Base-by-base conservation (phyloP, 2,797 vertebrate species). In the Labroides dimidiatus region DNA sequence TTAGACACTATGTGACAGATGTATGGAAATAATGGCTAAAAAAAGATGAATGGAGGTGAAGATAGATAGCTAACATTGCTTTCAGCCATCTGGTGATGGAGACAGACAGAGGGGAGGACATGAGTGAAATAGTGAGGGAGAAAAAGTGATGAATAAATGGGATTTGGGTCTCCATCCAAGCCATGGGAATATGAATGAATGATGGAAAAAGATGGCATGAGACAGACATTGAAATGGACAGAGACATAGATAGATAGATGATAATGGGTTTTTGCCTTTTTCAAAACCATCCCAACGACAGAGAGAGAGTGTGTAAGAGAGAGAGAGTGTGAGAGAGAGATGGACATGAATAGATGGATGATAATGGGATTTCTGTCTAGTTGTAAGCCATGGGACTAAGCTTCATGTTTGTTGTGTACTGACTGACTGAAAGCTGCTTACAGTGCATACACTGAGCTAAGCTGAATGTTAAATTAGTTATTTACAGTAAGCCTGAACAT, bases 361-460 rank as follows among this genome's bases (percentile, higher is more conserved):
- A 84, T 89, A 88, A 87, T 85, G 80, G 75, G 84, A 86, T 87
- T 88, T 80, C 75, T 86, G 84, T 75, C 70, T 55, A 64, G 75
- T 87, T 89, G 80, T 90, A 92, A 92, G 82, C 89, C 69, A 20
- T 42, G 72, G 75, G 80, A 88, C 87, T 90, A 86, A 89, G 89
- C 82, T 86, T 82, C 63, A 83, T 93, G 85, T 90, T 89, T 87
- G 89, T 80, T 91, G 86, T 88, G 79, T 84, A 79, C 80, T 78
- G 87, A 88, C 66, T 82, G 86, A 84, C 75, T 84, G 82, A 92
- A 92, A 92, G 91, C 89, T 84, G 90, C 91, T 93, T 93, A 93
- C 51, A 75, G 76, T 76, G 82, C 79, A 84, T 70, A 60, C 68
- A 72, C 77, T 58, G 83, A 57, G 33, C 63, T 87, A 82, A 88